These are phyloP conservation scores for Falco rusticolus DNA, from an alignment of 2,797 vertebrate genomes.

Conservation along the genomic window DNA sequence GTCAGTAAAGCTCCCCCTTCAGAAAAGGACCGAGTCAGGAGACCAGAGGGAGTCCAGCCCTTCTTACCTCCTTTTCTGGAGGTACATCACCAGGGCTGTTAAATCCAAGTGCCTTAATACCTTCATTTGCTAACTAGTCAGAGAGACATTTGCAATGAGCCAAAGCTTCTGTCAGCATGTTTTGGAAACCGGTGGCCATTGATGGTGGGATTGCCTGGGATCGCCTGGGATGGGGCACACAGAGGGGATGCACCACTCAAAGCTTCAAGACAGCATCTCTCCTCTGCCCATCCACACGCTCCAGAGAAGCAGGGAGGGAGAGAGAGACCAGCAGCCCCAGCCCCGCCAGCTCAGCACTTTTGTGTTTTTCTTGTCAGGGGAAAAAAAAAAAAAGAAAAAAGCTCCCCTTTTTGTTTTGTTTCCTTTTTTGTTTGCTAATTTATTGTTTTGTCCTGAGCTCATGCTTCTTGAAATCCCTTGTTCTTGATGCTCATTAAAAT, in stretches of 20 bases:
- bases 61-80: background rate
- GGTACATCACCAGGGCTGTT: background rate
- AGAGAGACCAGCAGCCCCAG: background rate
- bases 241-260: background rate
- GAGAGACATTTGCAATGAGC: background rate
- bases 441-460: constrained; percentile 59
- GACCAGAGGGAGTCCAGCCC: background rate
- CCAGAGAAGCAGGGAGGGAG: background rate
- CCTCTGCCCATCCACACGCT: background rate
- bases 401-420: constrained; percentile 4
- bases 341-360: constrained; percentile 31
- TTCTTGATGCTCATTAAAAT: constrained; percentile 71
- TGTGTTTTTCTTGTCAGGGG: background rate
- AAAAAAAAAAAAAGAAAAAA: background rate
- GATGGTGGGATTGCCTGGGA: background rate
- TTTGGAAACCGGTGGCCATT: background rate
- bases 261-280: background rate
- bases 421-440: constrained; percentile 54
- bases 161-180: fast-evolving
- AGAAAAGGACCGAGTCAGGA: background rate
- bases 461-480: constrained; percentile 24
- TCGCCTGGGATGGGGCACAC: background rate
- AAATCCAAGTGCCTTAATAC: background rate
- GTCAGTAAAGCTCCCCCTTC: background rate
- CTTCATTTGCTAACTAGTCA: background rate